Base-by-base conservation (phyloP, 2,797 vertebrate species). In the Manis crassicaudata region DNA sequence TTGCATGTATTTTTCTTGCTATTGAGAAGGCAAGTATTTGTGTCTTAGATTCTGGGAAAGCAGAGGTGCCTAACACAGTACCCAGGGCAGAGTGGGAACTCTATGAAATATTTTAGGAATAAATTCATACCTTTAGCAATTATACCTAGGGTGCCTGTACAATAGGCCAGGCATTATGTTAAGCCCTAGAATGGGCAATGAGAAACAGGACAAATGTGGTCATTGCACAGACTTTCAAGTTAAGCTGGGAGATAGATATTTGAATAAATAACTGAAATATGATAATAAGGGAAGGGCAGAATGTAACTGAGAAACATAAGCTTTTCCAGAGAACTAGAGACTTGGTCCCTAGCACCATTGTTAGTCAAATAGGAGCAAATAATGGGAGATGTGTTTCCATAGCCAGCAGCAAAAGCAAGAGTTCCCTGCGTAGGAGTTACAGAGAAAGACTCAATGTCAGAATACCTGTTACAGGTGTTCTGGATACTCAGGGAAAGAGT, bases 311-410 rank as follows among this genome's bases (percentile, higher is more conserved):
- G 43, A 63, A 91, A 85, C 25, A 5, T 62, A 75, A n/a, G 5
- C n/a, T 75, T 90, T 67, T 58, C 72, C 65, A 32, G 32, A 54
- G 46, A 8, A 82, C 70, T 95, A 73, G 35, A 87, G 75, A 96
- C 72, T 46, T 65, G 72, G 95, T 65, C 18, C 35, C 62, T 88
- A 54, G 25, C 27, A 46, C 32, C 3, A 56, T 6, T 1, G 0
- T 29, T 86, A 8, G 62, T 95, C 27, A 79, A 56, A 79, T 10
- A 83, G 77, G 27, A 80, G 50, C 27, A 68, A 14, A 70, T 23
- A 70, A 63, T 0, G 6, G 79, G 18, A 65, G 40, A 79, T 62
- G 25, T 11, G 13, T 50, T 70, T 84, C 46, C n/a, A 12, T 37
- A 63, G 18, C 14, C 35, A 72, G n/a, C 18, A 60, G 60, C 43